Percentiles rank a stretch among this genome's conserved stretches.
Conservation (phyloP, 2,888 invertebrate genomes). For the Stictocephala bisonia region DNA sequence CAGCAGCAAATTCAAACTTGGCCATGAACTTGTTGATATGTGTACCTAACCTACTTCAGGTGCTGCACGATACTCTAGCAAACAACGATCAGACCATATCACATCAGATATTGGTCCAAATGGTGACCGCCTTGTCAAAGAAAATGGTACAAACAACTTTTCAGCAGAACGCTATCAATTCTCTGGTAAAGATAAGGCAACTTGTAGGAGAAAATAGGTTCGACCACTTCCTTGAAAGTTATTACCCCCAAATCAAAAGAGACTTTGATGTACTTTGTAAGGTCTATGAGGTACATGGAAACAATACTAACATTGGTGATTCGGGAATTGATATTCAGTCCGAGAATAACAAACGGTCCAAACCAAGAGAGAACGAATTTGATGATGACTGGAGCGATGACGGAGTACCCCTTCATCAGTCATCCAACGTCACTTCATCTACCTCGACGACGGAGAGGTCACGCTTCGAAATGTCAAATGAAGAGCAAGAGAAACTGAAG, state of each 20-base stretch:
- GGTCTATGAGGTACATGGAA: constrained; percentile 66
- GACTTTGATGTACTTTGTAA: constrained; percentile 73
- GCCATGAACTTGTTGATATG: constrained; percentile 57
- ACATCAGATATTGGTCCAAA: constrained; percentile 61
- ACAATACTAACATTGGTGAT: constrained; percentile 55
- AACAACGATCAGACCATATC: constrained; percentile 48
- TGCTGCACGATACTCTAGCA: constrained; percentile 30
- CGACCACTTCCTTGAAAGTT: constrained; percentile 66
- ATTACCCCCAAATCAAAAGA: constrained; percentile 66
- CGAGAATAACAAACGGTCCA: constrained; percentile 16
- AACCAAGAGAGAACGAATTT: constrained; percentile 33
- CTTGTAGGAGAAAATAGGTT: constrained; percentile 76
- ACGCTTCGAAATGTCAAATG: constrained; percentile 39
- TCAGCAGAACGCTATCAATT: constrained; percentile 75
- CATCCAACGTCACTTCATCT: constrained; percentile 23
- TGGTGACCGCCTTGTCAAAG: constrained; percentile 64
- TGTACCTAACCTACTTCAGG: constrained; percentile 56
- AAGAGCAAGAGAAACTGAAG: constrained; percentile 62
- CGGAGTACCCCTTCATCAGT: constrained; percentile 43
- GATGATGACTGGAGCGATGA: constrained; percentile 53
- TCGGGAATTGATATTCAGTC: constrained; percentile 60
- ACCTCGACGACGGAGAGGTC: constrained; percentile 29
- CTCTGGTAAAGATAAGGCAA: constrained; percentile 77
- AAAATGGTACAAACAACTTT: constrained; percentile 66
- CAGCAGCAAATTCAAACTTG: constrained; percentile 67